Percentiles rank a stretch among this genome's conserved stretches.
phyloP scores from a whole-genome alignment of 2,888 invertebrate species.

The Hypomecis punctinalis region DNA sequence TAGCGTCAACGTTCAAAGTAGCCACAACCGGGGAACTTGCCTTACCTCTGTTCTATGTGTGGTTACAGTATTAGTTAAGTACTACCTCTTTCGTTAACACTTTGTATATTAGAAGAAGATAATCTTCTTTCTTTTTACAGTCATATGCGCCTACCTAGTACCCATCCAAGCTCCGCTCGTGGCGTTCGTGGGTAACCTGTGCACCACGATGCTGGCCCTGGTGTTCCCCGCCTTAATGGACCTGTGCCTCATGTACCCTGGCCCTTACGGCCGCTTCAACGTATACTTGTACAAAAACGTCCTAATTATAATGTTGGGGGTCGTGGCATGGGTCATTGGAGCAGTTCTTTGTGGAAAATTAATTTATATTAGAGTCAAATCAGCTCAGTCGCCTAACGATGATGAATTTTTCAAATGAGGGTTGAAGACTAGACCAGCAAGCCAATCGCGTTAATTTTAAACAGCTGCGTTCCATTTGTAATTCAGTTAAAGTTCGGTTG shows the following conservation, averaged over 20 bases:
- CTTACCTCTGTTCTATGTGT: no score
- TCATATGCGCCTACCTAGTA: constrained; percentile 57
- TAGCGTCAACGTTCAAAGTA: no score
- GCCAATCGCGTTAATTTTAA: no score
- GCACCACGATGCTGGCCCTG: constrained; percentile 61
- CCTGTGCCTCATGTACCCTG: constrained; percentile 61
- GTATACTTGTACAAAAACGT: constrained; percentile 57
- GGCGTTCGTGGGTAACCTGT: constrained; percentile 67
- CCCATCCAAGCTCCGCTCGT: constrained; percentile 70
- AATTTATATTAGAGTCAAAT: constrained; percentile 57
- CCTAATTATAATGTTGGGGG: constrained; percentile 53
- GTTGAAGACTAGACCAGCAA: not conserved
- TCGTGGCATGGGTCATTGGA: constrained; percentile 52
- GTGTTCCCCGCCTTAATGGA: constrained; percentile 73
- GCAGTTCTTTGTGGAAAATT: constrained; percentile 54
- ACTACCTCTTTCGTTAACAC: no score
- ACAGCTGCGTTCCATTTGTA: no score
- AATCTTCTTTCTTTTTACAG: constrained; percentile 52
- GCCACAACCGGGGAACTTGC: no score
- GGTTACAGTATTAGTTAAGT: no score
- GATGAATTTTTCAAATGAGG: constrained; percentile 43
- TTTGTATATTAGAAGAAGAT: not conserved
- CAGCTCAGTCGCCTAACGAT: constrained; percentile 47
- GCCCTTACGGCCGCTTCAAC: constrained; percentile 55
- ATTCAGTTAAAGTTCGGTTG: no score